Base-by-base conservation (phyloP, 37 sponge, comb jelly and placozoan genomes). In the Beroe forskalii region DNA sequence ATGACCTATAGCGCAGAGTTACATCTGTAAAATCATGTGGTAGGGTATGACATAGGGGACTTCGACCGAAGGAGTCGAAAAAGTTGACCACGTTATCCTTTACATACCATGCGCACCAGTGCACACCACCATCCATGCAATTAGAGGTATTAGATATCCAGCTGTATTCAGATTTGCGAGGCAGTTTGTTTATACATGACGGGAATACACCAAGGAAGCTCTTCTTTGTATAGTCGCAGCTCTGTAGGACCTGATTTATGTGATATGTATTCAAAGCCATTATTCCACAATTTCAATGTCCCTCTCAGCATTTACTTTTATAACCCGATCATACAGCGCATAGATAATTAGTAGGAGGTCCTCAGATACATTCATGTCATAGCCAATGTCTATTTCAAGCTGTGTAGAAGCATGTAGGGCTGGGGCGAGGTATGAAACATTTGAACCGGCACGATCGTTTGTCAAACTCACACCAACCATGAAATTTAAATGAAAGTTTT, bases 51-150 rank as follows among this genome's bases (percentile, higher is more conserved):
- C 27, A 17, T 33, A 72, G 3, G 8, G 76, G 76, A 22, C 40
- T 38, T 22, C 76, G 19, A 23, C 40, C 38, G 30, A 72, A 72
- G 9, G 76, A 72, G 23, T 72, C 76, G 27, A 38, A 72, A 72
- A 72, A 72, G 19, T 17, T 72, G 6, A 72, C 38, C 20, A 27
- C 40, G 9, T 27, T 38, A 72, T 72, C 27, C 20, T 72, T 37
- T 32, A 37, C 76, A 17, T 27, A 72, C 76, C 76, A 72, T 23
- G 76, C 76, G 23, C 40, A 38, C 76, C 76, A 72, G 23, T 72
- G 76, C 6, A 4, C 40, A 12, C 76, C 76, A 4, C 23, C 1
- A 17, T 38, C 8, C 20, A 38, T 14, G 23, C 27, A 27, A 12
- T 32, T 33, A 12, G 19, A 14, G 27, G 38, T 37, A 22, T 72